Percentiles rank a stretch among this genome's conserved stretches.
phyloP scores from a whole-genome alignment of 2,113 vertebrate genomes.

The Cavia porcellus region DNA sequence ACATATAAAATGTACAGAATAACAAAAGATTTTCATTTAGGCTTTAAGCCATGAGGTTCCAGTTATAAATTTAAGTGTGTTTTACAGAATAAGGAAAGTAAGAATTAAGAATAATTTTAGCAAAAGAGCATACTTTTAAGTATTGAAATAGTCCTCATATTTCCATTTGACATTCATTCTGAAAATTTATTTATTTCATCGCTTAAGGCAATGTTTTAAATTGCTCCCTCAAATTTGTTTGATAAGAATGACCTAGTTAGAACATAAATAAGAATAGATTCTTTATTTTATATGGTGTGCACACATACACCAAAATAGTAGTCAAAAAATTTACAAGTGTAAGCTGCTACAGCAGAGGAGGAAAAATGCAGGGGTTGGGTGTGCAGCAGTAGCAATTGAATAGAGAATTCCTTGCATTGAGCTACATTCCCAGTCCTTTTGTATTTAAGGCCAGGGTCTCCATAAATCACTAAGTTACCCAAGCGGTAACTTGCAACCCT shows the following conservation, averaged over 20 bases:
- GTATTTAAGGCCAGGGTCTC: neutral
- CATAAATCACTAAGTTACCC: neutral
- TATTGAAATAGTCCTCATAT: conserved; percentile 36
- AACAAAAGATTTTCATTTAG: conserved; percentile 11
- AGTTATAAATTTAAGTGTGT: neutral
- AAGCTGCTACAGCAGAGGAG: neutral
- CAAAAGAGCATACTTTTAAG: neutral
- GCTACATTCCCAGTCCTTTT: neutral
- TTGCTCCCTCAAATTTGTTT: neutral
- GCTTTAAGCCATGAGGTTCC: conserved; percentile 39
- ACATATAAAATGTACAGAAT: neutral
- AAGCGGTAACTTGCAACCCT: neutral
- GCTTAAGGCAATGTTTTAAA: conserved; percentile 19
- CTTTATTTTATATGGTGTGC: neutral
- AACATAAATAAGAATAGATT: conserved; percentile 21
- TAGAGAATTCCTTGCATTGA: neutral
- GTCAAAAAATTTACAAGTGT: neutral
- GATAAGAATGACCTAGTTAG: neutral
- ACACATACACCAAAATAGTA: neutral
- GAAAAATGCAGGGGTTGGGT: neutral
- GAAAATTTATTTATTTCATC: conserved; percentile 34
- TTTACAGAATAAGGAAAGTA: neutral
- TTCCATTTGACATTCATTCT: conserved; percentile 8
- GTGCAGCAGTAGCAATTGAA: neutral
- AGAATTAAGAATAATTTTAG: neutral